Percentiles rank a stretch among this genome's conserved stretches.
phyloP scores from a whole-genome alignment of 2,113 vertebrate genomes.

The Cairina moschata region DNA sequence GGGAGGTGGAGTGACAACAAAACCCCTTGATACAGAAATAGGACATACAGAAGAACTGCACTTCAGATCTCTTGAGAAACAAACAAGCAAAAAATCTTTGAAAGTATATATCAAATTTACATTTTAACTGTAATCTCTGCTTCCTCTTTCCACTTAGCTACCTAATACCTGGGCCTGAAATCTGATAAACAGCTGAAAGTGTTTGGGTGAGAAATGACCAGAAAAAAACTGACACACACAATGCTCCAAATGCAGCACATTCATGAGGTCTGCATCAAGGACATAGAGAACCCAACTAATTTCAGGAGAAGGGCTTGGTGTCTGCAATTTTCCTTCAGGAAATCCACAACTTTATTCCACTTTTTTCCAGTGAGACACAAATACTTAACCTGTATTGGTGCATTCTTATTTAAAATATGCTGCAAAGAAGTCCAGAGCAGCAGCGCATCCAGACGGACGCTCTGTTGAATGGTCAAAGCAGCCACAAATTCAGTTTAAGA shows the following conservation, averaged over 20 bases:
- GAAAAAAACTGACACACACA: neutral
- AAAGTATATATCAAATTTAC: neutral
- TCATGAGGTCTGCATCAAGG: neutral
- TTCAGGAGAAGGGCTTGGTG: neutral
- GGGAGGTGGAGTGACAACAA: neutral
- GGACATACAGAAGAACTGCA: neutral
- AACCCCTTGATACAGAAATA: neutral
- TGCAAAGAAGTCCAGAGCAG: neutral
- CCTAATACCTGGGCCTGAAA: neutral
- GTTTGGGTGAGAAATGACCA: neutral
- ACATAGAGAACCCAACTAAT: neutral
- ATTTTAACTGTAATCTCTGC: neutral
- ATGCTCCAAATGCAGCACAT: neutral
- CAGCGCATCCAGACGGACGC: neutral
- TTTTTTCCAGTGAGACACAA: neutral
- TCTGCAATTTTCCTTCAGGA: neutral
- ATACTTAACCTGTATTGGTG: neutral
- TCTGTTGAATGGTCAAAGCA: neutral
- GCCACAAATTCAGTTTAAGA: neutral
- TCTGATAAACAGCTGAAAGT: neutral
- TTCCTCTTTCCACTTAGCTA: neutral
- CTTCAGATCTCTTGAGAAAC: neutral
- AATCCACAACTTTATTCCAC: neutral
- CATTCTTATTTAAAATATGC: neutral
- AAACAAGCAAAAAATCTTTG: no score